These are phyloP conservation scores for Scaeva pyrastri DNA, from an alignment of 2,888 invertebrate species.

Conservation along the genomic window DNA sequence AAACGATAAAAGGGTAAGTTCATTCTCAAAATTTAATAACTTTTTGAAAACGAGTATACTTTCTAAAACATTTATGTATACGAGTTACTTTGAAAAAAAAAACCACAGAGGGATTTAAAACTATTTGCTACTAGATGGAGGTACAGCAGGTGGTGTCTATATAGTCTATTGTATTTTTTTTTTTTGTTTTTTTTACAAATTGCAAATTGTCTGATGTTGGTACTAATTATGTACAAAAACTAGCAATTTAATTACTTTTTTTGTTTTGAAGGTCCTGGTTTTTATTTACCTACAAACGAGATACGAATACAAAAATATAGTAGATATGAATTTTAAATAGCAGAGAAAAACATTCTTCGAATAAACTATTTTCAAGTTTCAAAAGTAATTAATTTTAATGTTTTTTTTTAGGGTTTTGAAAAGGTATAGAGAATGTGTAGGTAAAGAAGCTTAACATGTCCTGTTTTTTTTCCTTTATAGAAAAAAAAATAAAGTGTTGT, in stretches of 20 bases:
- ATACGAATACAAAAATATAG: too few relatives aligned
- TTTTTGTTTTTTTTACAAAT: too few relatives aligned
- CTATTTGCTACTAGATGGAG: not conserved
- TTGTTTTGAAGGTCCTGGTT: not conserved
- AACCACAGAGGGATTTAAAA: not conserved
- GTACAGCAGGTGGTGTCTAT: not conserved
- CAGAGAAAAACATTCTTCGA: not conserved
- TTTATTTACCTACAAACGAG: not conserved
- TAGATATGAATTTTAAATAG: not conserved
- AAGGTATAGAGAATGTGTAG: not conserved
- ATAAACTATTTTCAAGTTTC: slow-evolving; percentile 16
- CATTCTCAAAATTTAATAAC: not conserved
- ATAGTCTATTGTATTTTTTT: too few relatives aligned
- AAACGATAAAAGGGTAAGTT: slow-evolving; percentile 93
- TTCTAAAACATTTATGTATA: not conserved
- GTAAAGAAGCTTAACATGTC: not conserved
- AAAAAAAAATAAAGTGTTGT: not conserved
- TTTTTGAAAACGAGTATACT: not conserved
- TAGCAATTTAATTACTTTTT: slow-evolving; percentile 25
- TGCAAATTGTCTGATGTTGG: not conserved
- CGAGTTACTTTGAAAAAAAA: not conserved
- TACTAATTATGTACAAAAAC: slow-evolving; percentile 8
- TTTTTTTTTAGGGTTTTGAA: slow-evolving; percentile 10
- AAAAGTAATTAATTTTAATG: slow-evolving; percentile 27
- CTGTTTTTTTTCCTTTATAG: not conserved